A percentile compares a stretch with the other conserved stretches of the same genome.
These are phyloP conservation scores for Leptothorax acervorum DNA, from an alignment of 2,888 invertebrate genomes.

Conservation along the genomic window DNA sequence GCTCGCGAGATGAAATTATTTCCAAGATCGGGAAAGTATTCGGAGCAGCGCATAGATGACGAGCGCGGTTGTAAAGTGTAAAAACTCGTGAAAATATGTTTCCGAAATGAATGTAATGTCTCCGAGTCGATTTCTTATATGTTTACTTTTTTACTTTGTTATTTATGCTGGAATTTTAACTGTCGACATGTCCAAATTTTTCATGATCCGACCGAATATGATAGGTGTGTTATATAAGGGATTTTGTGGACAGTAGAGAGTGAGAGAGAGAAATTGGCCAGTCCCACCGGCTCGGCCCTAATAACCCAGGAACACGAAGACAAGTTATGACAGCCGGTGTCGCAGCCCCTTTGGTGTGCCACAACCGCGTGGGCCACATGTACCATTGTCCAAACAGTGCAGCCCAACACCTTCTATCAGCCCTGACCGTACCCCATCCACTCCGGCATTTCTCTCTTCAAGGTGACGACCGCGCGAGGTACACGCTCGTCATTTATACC, in stretches of 20 bases:
- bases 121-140: conserved; percentile 22
- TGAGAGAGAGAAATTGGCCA: conserved; percentile 64
- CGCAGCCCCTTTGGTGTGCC: conserved; percentile 69
- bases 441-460: conserved; percentile 26
- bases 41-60: not conserved
- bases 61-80: not conserved
- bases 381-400: conserved; percentile 78
- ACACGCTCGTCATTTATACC: not conserved
- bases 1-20: not conserved
- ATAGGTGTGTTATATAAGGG: not conserved
- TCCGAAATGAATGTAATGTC: not conserved
- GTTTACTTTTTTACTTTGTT: not conserved
- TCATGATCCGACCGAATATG: conserved; percentile 1
- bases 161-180: conserved; percentile 14
- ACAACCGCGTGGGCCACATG: conserved; percentile 76
- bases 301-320: conserved; percentile 80
- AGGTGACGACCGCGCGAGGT: conserved; percentile 53
- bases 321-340: conserved; percentile 80
- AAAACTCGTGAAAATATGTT: conserved; percentile 19
- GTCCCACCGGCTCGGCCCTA: conserved; percentile 78
- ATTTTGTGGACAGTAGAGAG: not conserved
- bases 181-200: conserved; percentile 17
- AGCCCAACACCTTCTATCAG: conserved; percentile 66
- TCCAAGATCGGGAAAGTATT: not conserved
- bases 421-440: conserved; percentile 23